A percentile compares a stretch with the other conserved stretches of the same genome.
These are phyloP conservation scores for Rhinoraja longicauda DNA, from an alignment of 2,797 vertebrate species.

Conservation along the genomic window DNA sequence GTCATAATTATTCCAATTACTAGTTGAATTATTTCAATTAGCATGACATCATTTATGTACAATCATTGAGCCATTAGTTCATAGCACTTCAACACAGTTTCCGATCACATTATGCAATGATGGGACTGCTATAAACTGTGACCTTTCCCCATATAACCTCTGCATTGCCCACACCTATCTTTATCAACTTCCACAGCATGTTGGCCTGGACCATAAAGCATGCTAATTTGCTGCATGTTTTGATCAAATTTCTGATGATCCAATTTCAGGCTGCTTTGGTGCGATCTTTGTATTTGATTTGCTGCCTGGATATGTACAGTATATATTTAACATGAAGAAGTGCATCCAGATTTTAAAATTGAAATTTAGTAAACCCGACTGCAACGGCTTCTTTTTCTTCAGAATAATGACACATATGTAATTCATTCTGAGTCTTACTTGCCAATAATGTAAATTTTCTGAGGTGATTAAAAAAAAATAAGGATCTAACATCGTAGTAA, in stretches of 20 bases:
- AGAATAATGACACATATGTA: not conserved
- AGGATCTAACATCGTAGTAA: not conserved
- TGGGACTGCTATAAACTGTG: too few species aligned
- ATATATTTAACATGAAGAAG: not conserved
- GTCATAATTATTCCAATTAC: too few species aligned
- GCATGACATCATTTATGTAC: too few species aligned
- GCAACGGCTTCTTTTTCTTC: not conserved
- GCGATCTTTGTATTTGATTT: not conserved
- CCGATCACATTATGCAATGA: too few species aligned
- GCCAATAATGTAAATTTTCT: not conserved
- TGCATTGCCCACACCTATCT: too few species aligned
- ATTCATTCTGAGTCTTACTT: not conserved
- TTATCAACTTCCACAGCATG: too few species aligned
- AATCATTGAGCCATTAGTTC: too few species aligned
- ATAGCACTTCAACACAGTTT: too few species aligned
- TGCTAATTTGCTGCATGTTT: not conserved
- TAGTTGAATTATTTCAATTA: too few species aligned
- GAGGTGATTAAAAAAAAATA: not conserved
- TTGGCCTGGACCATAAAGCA: too few species aligned
- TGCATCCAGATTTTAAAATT: not conserved
- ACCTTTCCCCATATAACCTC: too few species aligned
- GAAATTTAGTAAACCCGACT: not conserved
- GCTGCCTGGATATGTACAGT: not conserved
- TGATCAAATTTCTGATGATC: not conserved
- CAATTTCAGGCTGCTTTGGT: not conserved